These are phyloP conservation scores for Hycleus phaleratus DNA, from an alignment of 1,140 invertebrate species.

Conservation along the genomic window DNA sequence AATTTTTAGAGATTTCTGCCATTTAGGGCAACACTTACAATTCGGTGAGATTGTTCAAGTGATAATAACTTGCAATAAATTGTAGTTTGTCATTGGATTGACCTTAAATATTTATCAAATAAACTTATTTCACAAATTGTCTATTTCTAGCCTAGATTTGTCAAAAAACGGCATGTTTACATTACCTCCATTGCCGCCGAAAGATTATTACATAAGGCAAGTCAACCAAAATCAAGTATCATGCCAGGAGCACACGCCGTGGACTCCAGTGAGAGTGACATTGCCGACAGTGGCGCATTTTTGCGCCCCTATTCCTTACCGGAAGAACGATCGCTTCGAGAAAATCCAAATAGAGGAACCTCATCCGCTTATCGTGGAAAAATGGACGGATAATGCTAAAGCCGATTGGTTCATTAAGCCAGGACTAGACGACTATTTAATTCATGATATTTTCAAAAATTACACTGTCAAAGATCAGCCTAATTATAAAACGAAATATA, in stretches of 20 bases:
- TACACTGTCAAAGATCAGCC: conserved; percentile 38
- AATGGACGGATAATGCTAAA: conserved; percentile 39
- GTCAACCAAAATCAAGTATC: conserved; percentile 21
- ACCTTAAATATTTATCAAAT: conserved; percentile 22
- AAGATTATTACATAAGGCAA: conserved; percentile 31
- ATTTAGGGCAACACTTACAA: too few species aligned
- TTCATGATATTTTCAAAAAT: conserved; percentile 43
- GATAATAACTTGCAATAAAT: conserved; percentile 4
- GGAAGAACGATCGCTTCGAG: conserved; percentile 21
- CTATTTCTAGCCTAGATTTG: neutral
- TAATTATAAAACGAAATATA: neutral
- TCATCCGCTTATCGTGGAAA: conserved; percentile 23
- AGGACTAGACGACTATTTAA: conserved; percentile 42
- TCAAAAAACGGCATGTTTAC: conserved; percentile 28
- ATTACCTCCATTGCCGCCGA: conserved; percentile 29
- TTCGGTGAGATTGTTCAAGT: too few species aligned
- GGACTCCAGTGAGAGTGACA: conserved; percentile 26
- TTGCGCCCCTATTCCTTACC: conserved; percentile 27
- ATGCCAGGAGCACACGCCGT: conserved; percentile 29
- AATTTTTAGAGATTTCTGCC: too few species aligned
- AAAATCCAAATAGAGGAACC: conserved; percentile 4
- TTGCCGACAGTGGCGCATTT: conserved; percentile 29
- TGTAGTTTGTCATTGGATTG: conserved; percentile 24
- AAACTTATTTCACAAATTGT: conserved; percentile 11
- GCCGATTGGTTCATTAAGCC: conserved; percentile 47